phyloP scores from a whole-genome alignment of 2,113 vertebrate genomes.

The Elephas maximus region DNA sequence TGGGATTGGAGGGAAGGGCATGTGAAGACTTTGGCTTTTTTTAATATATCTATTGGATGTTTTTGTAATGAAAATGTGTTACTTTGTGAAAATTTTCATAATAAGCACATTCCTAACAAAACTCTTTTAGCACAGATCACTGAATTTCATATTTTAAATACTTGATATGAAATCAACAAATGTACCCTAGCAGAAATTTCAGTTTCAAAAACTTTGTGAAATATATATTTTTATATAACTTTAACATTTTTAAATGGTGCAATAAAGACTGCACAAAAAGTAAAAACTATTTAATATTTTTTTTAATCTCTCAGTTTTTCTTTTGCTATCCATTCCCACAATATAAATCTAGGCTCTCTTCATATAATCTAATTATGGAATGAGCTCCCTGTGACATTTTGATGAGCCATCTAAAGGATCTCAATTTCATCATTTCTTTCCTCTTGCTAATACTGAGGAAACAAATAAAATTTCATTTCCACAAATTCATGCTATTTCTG shows the following conservation, averaged over 20 bases:
- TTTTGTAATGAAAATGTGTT: slow-evolving; percentile 33
- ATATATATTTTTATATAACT: too few relatives aligned
- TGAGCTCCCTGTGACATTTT: background rate
- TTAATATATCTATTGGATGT: background rate
- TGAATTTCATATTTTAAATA: slow-evolving; percentile 40
- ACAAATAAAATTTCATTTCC: background rate
- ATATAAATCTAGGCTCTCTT: background rate
- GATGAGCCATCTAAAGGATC: slow-evolving; percentile 19
- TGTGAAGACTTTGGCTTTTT: background rate
- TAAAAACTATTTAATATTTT: slow-evolving; percentile 5
- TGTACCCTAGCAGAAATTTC: background rate
- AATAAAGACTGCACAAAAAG: background rate
- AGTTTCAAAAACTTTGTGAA: background rate
- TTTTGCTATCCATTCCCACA: background rate
- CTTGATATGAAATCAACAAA: slow-evolving; percentile 1
- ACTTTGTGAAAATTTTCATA: slow-evolving; percentile 19
- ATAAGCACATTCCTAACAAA: slow-evolving; percentile 27
- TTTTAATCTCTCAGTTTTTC: slow-evolving; percentile 14
- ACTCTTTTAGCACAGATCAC: background rate
- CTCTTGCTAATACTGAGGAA: slow-evolving; percentile 6
- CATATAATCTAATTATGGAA: background rate
- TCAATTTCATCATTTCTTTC: slow-evolving; percentile 13
- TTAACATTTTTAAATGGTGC: slow-evolving; percentile 13
- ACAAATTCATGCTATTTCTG: background rate
- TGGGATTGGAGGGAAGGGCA: background rate